phyloP scores from a whole-genome alignment of 2,888 invertebrate species.

The Chrysina gloriosa region DNA sequence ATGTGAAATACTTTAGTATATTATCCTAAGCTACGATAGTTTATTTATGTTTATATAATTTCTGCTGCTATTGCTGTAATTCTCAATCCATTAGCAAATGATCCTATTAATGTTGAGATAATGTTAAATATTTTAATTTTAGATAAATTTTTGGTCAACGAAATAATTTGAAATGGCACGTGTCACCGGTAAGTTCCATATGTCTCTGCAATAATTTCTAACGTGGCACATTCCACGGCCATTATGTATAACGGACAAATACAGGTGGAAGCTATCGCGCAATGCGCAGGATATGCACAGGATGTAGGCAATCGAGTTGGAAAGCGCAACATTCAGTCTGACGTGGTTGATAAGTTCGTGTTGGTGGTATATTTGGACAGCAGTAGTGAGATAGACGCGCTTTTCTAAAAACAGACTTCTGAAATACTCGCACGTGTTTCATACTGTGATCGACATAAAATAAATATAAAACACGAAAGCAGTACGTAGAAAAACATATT shows the following conservation, averaged over 20 bases:
- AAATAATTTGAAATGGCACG: too few relatives aligned
- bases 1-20: too few relatives aligned
- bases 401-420: background rate
- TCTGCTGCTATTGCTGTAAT: too few relatives aligned
- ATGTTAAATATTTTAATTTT: too few relatives aligned
- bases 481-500: background rate
- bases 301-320: background rate
- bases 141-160: too few relatives aligned
- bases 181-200: background rate
- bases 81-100: too few relatives aligned
- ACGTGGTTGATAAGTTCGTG: constrained; percentile 10
- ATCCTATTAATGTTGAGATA: too few relatives aligned
- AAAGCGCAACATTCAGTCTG: constrained; percentile 31
- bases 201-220: background rate
- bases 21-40: too few relatives aligned
- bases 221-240: background rate
- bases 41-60: too few relatives aligned
- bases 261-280: constrained; percentile 35
- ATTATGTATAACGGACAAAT: background rate
- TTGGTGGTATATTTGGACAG: background rate
- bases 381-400: constrained; percentile 10
- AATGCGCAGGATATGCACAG: constrained; percentile 36
- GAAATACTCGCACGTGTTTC: constrained; percentile 9
- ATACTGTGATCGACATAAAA: constrained; percentile 3
- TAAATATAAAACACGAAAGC: background rate